Conservation (phyloP, 64 coral and sea anemone genomes). For the Stichodactyla helianthus region DNA sequence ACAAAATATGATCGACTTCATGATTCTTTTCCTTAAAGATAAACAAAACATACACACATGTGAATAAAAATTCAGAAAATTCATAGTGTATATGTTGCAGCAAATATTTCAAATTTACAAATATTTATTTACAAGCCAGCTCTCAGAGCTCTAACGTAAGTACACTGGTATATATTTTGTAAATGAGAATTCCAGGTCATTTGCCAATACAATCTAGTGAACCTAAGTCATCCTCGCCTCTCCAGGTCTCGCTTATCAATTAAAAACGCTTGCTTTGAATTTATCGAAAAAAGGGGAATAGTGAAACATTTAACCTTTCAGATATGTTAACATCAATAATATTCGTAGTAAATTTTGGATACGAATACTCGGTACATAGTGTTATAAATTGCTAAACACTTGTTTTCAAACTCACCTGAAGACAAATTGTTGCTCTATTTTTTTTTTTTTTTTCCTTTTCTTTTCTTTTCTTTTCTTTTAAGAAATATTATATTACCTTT, state of each 20-base stretch:
- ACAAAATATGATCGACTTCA: constrained; percentile 6
- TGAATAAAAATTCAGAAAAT: neutral
- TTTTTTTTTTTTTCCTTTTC: neutral
- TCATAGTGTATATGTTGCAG: neutral
- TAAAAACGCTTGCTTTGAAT: neutral
- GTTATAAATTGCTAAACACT: neutral
- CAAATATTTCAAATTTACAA: neutral
- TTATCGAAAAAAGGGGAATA: neutral
- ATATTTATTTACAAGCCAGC: neutral
- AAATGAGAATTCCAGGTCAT: too few species aligned
- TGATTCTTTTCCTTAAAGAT: neutral
- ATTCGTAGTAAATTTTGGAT: neutral
- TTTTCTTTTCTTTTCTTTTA: neutral
- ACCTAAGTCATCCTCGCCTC: neutral
- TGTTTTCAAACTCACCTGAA: too few species aligned
- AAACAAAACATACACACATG: neutral
- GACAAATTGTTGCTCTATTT: neutral
- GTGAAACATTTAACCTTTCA: neutral
- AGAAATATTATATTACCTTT: neutral
- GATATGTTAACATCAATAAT: neutral
- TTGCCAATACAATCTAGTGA: neutral
- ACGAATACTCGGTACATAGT: neutral
- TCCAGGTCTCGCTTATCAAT: neutral
- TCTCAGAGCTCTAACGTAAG: neutral
- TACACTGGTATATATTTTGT: neutral